phyloP scores from a whole-genome alignment of 2,888 invertebrate genomes.

The Hirtodrosophila duncani region DNA sequence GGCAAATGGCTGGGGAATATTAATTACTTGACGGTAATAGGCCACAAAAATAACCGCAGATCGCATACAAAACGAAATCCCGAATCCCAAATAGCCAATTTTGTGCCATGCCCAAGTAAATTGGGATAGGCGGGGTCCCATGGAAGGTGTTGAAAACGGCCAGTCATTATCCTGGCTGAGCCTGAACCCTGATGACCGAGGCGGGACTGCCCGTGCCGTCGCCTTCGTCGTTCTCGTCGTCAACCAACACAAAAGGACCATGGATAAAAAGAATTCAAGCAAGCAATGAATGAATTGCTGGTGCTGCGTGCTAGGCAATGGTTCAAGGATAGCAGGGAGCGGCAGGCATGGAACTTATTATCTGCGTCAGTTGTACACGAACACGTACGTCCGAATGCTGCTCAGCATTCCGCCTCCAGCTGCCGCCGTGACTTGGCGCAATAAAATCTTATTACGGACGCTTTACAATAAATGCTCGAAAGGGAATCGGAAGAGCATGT shows the following conservation, averaged over 20 bases:
- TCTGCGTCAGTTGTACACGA: slow-evolving; percentile 60
- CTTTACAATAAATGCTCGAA: slow-evolving; percentile 54
- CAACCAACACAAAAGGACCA: slow-evolving; percentile 7
- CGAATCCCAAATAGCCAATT: slow-evolving; percentile 38
- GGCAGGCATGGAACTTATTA: slow-evolving; percentile 57
- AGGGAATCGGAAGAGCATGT: too few relatives aligned
- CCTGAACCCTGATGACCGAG: slow-evolving; percentile 14
- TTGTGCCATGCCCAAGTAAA: background rate
- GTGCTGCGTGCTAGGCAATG: too few relatives aligned
- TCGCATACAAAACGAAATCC: slow-evolving; percentile 12
- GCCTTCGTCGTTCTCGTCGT: too few relatives aligned
- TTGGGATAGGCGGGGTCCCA: slow-evolving; percentile 7
- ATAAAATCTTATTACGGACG: slow-evolving; percentile 72
- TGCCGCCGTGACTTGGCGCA: slow-evolving; percentile 63
- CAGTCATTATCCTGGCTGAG: slow-evolving; percentile 33
- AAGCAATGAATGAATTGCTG: slow-evolving; percentile 20
- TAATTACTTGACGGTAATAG: slow-evolving; percentile 47
- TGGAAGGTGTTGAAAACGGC: slow-evolving; percentile 27
- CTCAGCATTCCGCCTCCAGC: slow-evolving; percentile 12
- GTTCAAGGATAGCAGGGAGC: background rate
- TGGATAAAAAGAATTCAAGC: slow-evolving; percentile 6
- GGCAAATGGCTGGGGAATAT: too few relatives aligned
- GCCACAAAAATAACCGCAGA: slow-evolving; percentile 45
- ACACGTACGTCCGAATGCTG: slow-evolving; percentile 59
- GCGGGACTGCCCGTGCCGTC: slow-evolving; percentile 6